Evolutionary conservation across 2,797 vertebrate species (phyloP), one percentile per base, ranked within the genome.

Genomic region (Megalops cyprinoides): DNA sequence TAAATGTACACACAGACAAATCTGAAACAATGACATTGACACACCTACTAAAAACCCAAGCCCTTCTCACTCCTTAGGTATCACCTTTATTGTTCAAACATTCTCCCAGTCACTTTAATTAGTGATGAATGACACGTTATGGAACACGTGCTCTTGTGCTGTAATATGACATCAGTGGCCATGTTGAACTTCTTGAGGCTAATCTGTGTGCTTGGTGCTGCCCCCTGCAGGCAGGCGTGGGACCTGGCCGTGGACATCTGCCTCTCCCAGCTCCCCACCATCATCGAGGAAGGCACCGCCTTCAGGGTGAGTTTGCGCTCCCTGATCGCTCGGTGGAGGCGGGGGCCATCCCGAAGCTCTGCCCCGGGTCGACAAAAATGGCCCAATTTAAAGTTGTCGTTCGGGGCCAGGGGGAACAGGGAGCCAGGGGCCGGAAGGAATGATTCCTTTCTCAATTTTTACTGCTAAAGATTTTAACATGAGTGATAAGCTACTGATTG

Each of bases 241-340:
- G 98, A 99, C 91, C 96, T 99, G 0, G 98, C 98, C 0, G 98
- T 99, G 84, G 98, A 99, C 92, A 99, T 99, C 80, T 99, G 98
- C 87, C 97, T 99, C 80, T 99, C 98, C 81, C 98, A 99, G 87
- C 93, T 99, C 79, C 98, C 98, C 1, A 99, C 98, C 37, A 99
- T 99, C 88, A 99, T 99, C 0, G 98, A 99, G 88, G 98, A 99
- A 79, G 98, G 97, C 87, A 99, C 97, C 0, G 96, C 97, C 23
- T 99, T 99, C 87, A 95, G 97, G 93, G 98, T 99, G 89, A 97
- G 96, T 87, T 34, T 83, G 74, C 28, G 23, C 20, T 15, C 44
- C 7, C 23, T 1, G n/a, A 7, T 44, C 18, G 8, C 34, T 76
- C 53, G 2, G 48, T 15, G 14, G 69, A 14, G 18, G 67, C 44